Evolutionary conservation across 1,140 invertebrate species (phyloP).

Genomic region (Tenebrio molitor): DNA sequence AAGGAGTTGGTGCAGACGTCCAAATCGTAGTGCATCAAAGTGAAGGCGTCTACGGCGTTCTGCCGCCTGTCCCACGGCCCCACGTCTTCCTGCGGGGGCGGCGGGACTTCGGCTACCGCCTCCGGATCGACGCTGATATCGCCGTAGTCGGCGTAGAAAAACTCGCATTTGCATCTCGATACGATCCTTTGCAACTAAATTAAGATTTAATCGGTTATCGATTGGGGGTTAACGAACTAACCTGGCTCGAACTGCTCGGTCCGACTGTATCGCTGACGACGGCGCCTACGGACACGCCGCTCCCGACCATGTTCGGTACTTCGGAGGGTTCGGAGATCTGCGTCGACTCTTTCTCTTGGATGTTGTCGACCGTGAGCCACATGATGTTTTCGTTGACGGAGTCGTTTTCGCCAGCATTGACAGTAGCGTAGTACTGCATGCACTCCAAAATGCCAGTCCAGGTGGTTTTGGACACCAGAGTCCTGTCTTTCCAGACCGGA

Average conservation of each 20-base stretch:
- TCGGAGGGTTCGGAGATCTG: constrained; percentile 85
- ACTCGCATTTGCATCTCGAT: constrained; percentile 96
- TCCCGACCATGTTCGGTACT: constrained; percentile 88
- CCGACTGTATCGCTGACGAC: constrained; percentile 94
- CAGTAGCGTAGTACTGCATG: constrained; percentile 99
- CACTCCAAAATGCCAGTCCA: constrained; percentile 96
- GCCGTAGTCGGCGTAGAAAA: constrained; percentile 96
- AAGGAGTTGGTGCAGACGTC: constrained; percentile 97
- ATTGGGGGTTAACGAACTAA: constrained; percentile 52
- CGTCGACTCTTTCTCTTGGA: constrained; percentile 86
- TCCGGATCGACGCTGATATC: constrained; percentile 82
- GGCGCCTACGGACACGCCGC: constrained; percentile 95
- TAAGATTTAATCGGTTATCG: neutral
- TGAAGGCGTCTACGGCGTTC: constrained; percentile 95
- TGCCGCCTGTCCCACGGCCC: constrained; percentile 84
- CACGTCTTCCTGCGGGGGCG: constrained; percentile 76
- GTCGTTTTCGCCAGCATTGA: constrained; percentile 83
- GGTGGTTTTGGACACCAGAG: constrained; percentile 92
- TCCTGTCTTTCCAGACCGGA: constrained; percentile 92
- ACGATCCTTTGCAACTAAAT: constrained; percentile 93
- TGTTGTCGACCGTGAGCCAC: constrained; percentile 95
- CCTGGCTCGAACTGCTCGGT: constrained; percentile 75
- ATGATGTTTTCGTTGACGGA: constrained; percentile 86
- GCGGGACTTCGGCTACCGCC: constrained; percentile 75
- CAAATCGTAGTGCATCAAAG: constrained; percentile 97